Evolutionary conservation across 2,113 vertebrate genomes (phyloP), one percentile per base, ranked within the genome.

Genomic region (Dicentrarchus labrax): DNA sequence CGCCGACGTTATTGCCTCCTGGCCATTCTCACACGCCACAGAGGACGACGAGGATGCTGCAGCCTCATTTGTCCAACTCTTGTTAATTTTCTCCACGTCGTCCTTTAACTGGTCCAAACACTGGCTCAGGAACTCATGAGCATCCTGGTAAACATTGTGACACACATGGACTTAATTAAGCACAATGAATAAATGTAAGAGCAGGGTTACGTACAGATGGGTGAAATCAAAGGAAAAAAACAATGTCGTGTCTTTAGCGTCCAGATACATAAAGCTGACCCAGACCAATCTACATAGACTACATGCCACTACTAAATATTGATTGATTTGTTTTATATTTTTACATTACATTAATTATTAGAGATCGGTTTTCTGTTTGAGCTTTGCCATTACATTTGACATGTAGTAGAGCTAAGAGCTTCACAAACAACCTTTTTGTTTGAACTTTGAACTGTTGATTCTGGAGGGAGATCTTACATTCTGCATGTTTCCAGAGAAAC

Each of bases 81-180:
- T 99, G 91, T 99, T 99, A 85, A 99, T 94, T 83, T 98, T 99
- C 86, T 98, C 98, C 92, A 99, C 97, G 22, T 99, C 98, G 12
- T 99, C 98, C 88, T 99, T 99, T 71, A 99, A 92, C 90, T 99
- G 98, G 92, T 99, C 98, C 94, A 99, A 94, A 93, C 98, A 99
- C 93, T 99, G 98, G 90, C 98, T 98, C 93, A 99, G 91, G 91
- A 99, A 99, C 93, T 99, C 98, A 64, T 99, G 98, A 57, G 98
- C 98, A 88, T 99, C 98, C 98, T 99, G 80, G 45, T 2, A 4
- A 81, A 48, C 12, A 87, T 30, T 51, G 7, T 8, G 13, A 61
- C 11, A 80, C 3, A 6, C 11, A 48, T 1, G 47, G 16, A 10
- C 24, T 19, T 16, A 45, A 45, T 43, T 43, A 24, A 30, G 21